Evolutionary conservation across 2,888 invertebrate genomes (phyloP).

Genomic region (Ormyrus thymus): DNA sequence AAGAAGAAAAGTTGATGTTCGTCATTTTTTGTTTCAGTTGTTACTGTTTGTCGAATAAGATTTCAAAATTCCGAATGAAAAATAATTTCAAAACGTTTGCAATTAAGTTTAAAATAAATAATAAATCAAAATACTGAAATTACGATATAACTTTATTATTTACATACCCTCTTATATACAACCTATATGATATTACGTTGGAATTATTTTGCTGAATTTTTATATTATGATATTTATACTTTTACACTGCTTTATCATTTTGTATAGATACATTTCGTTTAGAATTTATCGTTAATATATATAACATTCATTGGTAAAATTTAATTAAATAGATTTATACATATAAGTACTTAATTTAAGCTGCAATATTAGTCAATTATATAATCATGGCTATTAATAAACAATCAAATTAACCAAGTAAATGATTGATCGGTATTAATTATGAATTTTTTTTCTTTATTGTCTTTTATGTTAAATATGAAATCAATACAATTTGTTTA

Average conservation of each 20-base stretch:
- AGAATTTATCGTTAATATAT: too few relatives aligned
- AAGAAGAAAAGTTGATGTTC: constrained; percentile 29
- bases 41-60: neutral
- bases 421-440: neutral
- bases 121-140: neutral
- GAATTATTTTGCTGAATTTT: too few relatives aligned
- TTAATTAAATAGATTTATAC: too few relatives aligned
- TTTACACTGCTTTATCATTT: too few relatives aligned
- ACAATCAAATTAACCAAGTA: neutral
- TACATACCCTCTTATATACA: constrained; percentile 15
- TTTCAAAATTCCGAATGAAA: constrained; percentile 28
- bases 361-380: too few relatives aligned
- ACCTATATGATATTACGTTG: neutral
- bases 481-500: constrained; percentile 3
- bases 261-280: too few relatives aligned
- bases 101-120: neutral
- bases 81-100: neutral
- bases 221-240: too few relatives aligned
- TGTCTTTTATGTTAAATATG: constrained; percentile 24
- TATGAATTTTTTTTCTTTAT: constrained; percentile 21
- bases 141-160: constrained; percentile 1
- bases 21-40: neutral
- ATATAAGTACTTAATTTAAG: too few relatives aligned
- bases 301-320: too few relatives aligned
- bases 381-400: too few relatives aligned